These are phyloP conservation scores for Anadara kagoshimensis DNA, from an alignment of 1,140 invertebrate genomes.

Conservation along the genomic window DNA sequence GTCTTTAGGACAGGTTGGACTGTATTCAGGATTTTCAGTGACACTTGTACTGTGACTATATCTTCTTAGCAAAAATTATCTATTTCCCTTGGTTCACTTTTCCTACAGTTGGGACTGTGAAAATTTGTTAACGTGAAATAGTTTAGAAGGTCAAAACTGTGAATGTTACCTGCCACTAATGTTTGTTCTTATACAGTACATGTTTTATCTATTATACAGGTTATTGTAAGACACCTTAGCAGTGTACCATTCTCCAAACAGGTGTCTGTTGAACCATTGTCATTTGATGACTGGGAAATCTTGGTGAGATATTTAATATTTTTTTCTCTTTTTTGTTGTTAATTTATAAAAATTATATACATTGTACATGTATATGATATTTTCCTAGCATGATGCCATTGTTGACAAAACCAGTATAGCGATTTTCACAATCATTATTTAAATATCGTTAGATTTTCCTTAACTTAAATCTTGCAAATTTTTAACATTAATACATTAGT, in stretches of 20 bases:
- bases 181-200: neutral
- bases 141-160: neutral
- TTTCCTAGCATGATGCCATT: neutral
- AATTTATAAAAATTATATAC: neutral
- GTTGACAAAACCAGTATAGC: neutral
- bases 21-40: no score
- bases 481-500: neutral
- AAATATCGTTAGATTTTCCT: neutral
- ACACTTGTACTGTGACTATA: no score
- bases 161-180: neutral
- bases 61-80: neutral
- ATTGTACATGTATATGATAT: neutral
- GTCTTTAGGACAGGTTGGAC: no score
- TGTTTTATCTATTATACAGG: constrained; percentile 45
- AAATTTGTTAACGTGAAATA: neutral
- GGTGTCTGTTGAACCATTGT: constrained; percentile 77
- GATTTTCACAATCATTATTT: neutral
- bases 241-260: constrained; percentile 45
- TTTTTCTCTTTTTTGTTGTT: no score
- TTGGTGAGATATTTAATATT: no score
- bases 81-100: no score
- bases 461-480: neutral
- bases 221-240: constrained; percentile 45
- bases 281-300: constrained; percentile 77
- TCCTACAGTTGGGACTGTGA: neutral